These are phyloP conservation scores for Macquaria ambigua DNA, from an alignment of 2,113 vertebrate species.

Conservation along the genomic window DNA sequence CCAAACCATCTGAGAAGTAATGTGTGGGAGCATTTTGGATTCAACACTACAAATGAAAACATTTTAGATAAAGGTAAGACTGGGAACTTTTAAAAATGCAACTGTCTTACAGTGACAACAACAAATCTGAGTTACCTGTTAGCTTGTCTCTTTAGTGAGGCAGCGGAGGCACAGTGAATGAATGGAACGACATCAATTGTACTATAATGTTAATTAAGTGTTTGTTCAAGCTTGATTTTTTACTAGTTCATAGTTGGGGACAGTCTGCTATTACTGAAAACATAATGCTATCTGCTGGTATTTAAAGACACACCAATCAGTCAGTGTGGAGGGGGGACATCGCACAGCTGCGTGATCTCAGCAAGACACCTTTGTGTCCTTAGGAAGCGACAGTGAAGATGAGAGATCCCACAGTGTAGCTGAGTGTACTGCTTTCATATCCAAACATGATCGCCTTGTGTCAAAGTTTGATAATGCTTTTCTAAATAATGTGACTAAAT, in stretches of 20 bases:
- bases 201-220: too few species aligned
- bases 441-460: not conserved
- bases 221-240: not conserved
- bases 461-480: not conserved
- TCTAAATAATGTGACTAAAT: not conserved
- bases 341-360: constrained; percentile 2
- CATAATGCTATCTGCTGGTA: not conserved
- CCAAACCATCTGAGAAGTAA: not conserved
- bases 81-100: too few species aligned
- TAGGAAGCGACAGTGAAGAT: not conserved
- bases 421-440: not conserved
- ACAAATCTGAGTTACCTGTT: not conserved
- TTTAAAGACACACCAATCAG: not conserved
- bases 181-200: not conserved
- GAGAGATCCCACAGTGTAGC: constrained; percentile 1
- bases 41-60: not conserved
- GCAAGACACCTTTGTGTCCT: not conserved
- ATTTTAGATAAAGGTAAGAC: not conserved
- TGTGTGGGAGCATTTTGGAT: not conserved
- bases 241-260: not conserved
- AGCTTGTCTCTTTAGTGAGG: not conserved
- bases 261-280: not conserved
- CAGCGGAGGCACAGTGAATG: not conserved
- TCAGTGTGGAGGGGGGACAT: not conserved
- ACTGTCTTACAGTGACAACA: too few species aligned